A percentile compares a stretch with the other conserved stretches of the same genome.
These are phyloP conservation scores for Pyrgus malvae DNA, from an alignment of 2,888 invertebrate genomes.

Conservation along the genomic window DNA sequence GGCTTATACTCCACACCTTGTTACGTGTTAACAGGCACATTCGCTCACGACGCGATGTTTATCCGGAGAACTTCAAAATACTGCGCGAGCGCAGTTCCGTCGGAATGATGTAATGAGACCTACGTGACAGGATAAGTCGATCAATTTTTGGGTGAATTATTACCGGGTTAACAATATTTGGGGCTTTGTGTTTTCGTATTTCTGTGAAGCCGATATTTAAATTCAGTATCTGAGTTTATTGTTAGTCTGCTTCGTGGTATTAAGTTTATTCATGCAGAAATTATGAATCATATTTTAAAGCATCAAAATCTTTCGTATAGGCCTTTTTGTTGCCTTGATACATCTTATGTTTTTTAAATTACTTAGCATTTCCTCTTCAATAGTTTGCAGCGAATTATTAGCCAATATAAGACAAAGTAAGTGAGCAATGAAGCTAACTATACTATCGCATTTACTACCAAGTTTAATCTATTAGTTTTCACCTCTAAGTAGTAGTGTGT, in stretches of 20 bases:
- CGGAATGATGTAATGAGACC: slow-evolving; percentile 63
- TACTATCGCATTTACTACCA: not conserved
- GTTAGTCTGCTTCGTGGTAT: not conserved
- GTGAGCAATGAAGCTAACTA: not conserved
- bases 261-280: too few relatives aligned
- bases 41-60: slow-evolving; percentile 79
- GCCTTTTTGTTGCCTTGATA: too few relatives aligned
- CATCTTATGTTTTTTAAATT: too few relatives aligned
- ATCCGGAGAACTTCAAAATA: slow-evolving; percentile 73
- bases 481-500: not conserved
- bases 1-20: slow-evolving; percentile 80
- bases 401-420: too few relatives aligned
- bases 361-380: too few relatives aligned
- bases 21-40: slow-evolving; percentile 81
- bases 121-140: slow-evolving; percentile 56
- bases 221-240: not conserved
- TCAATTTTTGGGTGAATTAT: slow-evolving; percentile 38
- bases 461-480: slow-evolving; percentile 11
- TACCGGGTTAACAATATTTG: not conserved
- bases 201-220: not conserved
- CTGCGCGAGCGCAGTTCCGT: slow-evolving; percentile 49
- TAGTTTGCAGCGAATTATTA: too few relatives aligned
- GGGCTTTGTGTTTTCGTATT: not conserved
- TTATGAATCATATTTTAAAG: too few relatives aligned
- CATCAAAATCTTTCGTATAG: too few relatives aligned